phyloP scores from a whole-genome alignment of 2,797 vertebrate species.

The Lacerta bilineata region DNA sequence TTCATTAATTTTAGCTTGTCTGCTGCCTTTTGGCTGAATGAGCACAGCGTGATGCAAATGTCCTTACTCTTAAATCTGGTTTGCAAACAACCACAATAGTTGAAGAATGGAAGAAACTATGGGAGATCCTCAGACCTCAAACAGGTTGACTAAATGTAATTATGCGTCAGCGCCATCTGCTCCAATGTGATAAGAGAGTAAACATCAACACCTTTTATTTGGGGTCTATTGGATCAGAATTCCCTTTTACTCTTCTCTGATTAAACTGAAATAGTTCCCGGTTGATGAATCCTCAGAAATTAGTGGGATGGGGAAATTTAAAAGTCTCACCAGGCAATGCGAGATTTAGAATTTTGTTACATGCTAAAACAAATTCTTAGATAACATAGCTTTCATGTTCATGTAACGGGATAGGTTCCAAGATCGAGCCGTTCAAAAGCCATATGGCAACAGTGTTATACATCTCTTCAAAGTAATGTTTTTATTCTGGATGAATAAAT shows the following conservation, averaged over 20 bases:
- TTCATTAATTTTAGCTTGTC: conserved; percentile 42
- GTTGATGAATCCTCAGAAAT: neutral
- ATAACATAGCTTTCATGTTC: conserved; percentile 20
- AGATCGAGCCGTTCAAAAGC: conserved; percentile 54
- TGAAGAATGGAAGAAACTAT: conserved; percentile 68
- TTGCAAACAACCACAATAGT: conserved; percentile 80
- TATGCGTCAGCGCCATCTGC: conserved; percentile 68
- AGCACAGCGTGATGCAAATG: conserved; percentile 75
- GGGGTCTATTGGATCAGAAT: conserved; percentile 13
- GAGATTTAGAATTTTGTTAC: conserved; percentile 20
- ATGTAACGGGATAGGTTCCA: conserved; percentile 21
- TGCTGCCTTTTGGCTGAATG: conserved; percentile 69
- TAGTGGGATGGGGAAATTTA: neutral
- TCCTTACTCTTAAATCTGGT: conserved; percentile 73
- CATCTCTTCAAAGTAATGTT: conserved; percentile 54
- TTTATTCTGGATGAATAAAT: conserved; percentile 67
- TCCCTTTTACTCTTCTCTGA: neutral
- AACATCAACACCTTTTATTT: conserved; percentile 58
- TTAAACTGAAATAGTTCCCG: conserved; percentile 22
- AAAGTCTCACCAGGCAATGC: neutral
- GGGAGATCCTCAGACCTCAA: conserved; percentile 71
- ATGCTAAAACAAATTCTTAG: conserved; percentile 49
- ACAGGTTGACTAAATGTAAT: conserved; percentile 73
- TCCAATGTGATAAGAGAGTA: conserved; percentile 62
- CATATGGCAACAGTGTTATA: conserved; percentile 66